Conservation (phyloP, 2,113 vertebrate genomes). For the Polypterus bichir region DNA sequence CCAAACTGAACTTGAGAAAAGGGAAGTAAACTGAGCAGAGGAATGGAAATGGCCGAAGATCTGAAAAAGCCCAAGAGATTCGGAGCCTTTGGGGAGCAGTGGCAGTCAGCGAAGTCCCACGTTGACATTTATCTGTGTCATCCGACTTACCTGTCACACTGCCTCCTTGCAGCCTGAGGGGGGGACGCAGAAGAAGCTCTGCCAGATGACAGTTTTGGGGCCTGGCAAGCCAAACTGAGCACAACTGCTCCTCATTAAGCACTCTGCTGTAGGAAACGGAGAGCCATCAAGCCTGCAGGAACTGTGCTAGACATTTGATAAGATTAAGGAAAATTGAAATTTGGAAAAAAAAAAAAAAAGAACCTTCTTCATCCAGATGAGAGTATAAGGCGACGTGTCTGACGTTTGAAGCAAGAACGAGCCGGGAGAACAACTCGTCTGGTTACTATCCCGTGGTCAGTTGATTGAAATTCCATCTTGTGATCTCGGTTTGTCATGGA, state of each 20-base stretch:
- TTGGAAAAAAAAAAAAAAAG: neutral
- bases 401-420: too few species aligned
- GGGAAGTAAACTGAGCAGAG: too few species aligned
- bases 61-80: too few species aligned
- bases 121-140: neutral
- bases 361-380: neutral
- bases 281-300: slow-evolving; percentile 13
- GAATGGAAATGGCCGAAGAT: too few species aligned
- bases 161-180: neutral
- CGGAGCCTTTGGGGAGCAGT: too few species aligned
- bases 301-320: slow-evolving; percentile 20
- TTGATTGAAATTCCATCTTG: too few species aligned
- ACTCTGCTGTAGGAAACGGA: slow-evolving; percentile 15
- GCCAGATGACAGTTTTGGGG: neutral
- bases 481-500: too few species aligned
- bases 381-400: too few species aligned
- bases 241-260: slow-evolving; percentile 12
- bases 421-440: too few species aligned
- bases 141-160: neutral
- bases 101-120: too few species aligned
- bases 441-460: too few species aligned
- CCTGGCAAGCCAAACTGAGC: slow-evolving; percentile 6
- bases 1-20: too few species aligned
- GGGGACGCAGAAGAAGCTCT: neutral
- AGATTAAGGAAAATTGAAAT: slow-evolving; percentile 9